These are phyloP conservation scores for Parapsyche elsis DNA, from an alignment of 1,140 invertebrate species.

Conservation along the genomic window DNA sequence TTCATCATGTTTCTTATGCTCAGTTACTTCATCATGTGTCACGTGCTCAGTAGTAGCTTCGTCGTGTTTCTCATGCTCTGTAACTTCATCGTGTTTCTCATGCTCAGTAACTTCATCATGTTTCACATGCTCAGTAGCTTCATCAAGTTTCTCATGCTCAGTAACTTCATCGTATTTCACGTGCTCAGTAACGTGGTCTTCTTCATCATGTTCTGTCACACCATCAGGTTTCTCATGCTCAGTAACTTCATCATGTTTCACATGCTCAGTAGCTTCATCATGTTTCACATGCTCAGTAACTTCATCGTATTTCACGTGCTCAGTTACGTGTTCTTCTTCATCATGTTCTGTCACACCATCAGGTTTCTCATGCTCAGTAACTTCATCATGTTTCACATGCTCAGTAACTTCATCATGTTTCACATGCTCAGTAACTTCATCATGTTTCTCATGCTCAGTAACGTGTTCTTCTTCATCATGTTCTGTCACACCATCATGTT, in stretches of 20 bases:
- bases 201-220: background rate
- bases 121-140: background rate
- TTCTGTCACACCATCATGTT: background rate
- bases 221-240: background rate
- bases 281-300: background rate
- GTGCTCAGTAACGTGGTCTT: background rate
- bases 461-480: background rate
- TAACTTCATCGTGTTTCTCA: background rate
- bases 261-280: background rate
- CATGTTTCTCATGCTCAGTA: background rate
- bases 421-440: background rate
- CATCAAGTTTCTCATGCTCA: background rate
- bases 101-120: background rate
- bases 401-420: slow-evolving; percentile 11
- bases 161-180: background rate
- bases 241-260: background rate
- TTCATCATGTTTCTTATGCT: background rate
- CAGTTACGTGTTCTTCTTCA: no score
- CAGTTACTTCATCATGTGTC: background rate
- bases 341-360: background rate
- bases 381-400: background rate
- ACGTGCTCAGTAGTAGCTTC: background rate
- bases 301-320: background rate
- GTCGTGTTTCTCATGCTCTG: background rate
- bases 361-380: background rate